phyloP scores from a whole-genome alignment of 2,888 invertebrate genomes.

The Cheilosia urbana region DNA sequence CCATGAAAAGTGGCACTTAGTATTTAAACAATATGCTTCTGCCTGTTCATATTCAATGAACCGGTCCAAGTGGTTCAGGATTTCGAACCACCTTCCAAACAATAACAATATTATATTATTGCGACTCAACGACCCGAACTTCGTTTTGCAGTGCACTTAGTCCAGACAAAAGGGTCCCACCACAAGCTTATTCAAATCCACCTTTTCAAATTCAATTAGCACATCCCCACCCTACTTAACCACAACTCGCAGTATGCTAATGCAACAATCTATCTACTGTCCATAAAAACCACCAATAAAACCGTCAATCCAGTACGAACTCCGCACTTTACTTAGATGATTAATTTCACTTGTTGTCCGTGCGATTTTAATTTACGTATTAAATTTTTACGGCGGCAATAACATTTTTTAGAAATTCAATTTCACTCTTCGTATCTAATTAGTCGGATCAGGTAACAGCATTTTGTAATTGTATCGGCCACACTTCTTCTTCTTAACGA shows the following conservation, averaged over 20 bases:
- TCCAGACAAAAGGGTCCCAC: no score
- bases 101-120: no score
- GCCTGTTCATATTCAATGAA: no score
- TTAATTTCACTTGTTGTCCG: slow-evolving; percentile 1
- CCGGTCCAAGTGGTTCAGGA: no score
- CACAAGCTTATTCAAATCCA: no score
- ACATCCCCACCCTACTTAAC: neutral
- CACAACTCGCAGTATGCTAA: neutral
- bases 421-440: slow-evolving; percentile 8
- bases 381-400: neutral
- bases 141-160: no score
- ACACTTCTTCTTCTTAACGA: slow-evolving; percentile 14
- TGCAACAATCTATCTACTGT: neutral
- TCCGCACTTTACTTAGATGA: neutral
- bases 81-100: no score
- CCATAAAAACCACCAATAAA: slow-evolving; percentile 7
- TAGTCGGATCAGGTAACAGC: neutral
- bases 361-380: neutral
- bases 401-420: neutral
- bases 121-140: no score
- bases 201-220: no score
- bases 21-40: no score
- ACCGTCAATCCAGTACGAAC: neutral
- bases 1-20: no score
- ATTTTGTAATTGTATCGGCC: neutral